Base-by-base conservation (phyloP, 2,888 invertebrate genomes). In the Scaptomyza caliginosa region DNA sequence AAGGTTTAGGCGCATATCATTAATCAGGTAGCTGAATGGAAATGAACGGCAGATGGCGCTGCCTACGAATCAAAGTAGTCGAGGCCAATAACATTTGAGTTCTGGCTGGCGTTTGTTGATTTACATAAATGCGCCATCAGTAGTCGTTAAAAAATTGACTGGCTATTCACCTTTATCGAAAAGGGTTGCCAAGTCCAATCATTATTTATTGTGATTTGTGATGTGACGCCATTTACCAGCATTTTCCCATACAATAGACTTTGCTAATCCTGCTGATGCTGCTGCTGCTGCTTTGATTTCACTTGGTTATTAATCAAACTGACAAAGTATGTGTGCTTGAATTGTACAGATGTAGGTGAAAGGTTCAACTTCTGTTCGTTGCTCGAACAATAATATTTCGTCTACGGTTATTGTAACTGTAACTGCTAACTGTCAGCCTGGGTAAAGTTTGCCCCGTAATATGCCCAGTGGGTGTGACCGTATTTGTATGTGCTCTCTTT, bases 131-230 rank as follows among this genome's bases (percentile, higher is more conserved):
- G 55, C 54, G 66, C 77, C 84, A 88, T 84, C 84, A 80, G 74
- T 30, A 84, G 70, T 80, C 69, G 67, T 76, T 67, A 66, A 42
- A 49, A 49, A 42, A 63, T 34, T 34, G 60, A 59, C 46, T 48
- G 46, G 26, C 42, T 45, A 59, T 32, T 13, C 43, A 64, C 50
- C 58, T 42, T 59, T 45, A 45, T 26, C 16, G n/a, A 68, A 75
- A 86, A 77, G 71, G 80, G 75, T 65, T 80, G 11, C 36, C 45
- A 45, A 8, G 24, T 13, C 23, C 77, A 66, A 75, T 75, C 86
- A 68, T 81, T 81, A 75, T 72, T 86, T 86, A 81, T 86, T 85
- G 87, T 81, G 87, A 82, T 79, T 80, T 83, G 73, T 83, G 80
- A 85, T 86, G 82, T 86, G 85, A 84, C 63, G 76, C 72, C 72